Evolutionary conservation across 1,140 invertebrate species (phyloP).

Genomic region (Danaus melanippus): DNA sequence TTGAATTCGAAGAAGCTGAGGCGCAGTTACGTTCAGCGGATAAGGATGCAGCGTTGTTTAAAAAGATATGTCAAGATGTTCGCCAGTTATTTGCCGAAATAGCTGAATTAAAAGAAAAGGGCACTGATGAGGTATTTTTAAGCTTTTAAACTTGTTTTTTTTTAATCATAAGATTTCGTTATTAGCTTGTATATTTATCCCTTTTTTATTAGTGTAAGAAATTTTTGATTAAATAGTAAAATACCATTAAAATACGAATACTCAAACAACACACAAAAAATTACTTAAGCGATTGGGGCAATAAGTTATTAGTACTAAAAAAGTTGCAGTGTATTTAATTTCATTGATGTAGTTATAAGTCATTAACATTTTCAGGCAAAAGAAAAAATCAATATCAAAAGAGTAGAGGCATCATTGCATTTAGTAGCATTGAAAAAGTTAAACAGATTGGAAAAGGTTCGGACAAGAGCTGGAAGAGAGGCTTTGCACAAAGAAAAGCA

Average conservation of each 20-base stretch:
- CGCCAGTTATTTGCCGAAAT: slow-evolving; percentile 77
- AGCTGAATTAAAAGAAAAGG: slow-evolving; percentile 75
- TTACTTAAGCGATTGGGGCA: no score
- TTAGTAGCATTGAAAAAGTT: slow-evolving; percentile 89
- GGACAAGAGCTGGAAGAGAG: slow-evolving; percentile 86
- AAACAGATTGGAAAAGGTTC: slow-evolving; percentile 91
- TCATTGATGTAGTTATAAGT: background rate
- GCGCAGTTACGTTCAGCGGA: slow-evolving; percentile 76
- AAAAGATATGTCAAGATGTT: slow-evolving; percentile 79
- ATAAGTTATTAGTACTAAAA: no score
- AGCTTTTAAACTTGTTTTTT: background rate
- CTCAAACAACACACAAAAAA: no score
- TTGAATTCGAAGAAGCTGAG: slow-evolving; percentile 82
- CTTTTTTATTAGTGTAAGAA: background rate
- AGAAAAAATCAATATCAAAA: slow-evolving; percentile 76
- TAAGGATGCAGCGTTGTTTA: slow-evolving; percentile 79
- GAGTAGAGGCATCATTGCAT: slow-evolving; percentile 80
- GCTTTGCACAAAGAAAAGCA: slow-evolving; percentile 84
- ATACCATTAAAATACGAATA: no score
- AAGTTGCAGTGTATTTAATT: no score
- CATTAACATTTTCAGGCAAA: slow-evolving; percentile 65
- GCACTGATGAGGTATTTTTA: slow-evolving; percentile 64
- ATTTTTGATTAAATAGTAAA: no score
- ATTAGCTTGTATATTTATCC: background rate
- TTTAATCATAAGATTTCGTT: no score